Percentiles rank a stretch among this genome's conserved stretches.
Conservation (phyloP, 2,113 vertebrate species). For the Zeus faber region DNA sequence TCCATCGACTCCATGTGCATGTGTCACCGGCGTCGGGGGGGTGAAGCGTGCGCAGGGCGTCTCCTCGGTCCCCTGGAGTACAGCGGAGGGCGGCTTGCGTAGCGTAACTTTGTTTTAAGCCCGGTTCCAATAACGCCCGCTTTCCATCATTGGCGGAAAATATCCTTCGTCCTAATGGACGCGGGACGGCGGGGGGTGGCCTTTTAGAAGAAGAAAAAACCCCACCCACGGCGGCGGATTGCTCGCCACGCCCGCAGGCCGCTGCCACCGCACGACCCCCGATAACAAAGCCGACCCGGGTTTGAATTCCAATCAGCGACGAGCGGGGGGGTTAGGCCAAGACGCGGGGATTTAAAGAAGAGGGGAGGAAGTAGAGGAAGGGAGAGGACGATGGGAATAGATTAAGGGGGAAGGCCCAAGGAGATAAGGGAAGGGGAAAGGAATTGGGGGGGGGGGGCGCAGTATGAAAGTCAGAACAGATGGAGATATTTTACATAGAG, state of each 20-base stretch:
- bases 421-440: conserved; percentile 63
- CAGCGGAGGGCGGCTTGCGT: too few species aligned
- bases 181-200: too few species aligned
- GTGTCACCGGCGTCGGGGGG: not conserved
- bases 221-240: too few species aligned
- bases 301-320: conserved; percentile 67
- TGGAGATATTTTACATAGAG: conserved; percentile 73
- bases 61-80: not conserved
- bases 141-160: too few species aligned
- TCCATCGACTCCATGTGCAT: conserved; percentile 7
- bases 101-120: too few species aligned
- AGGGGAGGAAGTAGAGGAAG: conserved; percentile 39
- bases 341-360: conserved; percentile 48
- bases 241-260: too few species aligned
- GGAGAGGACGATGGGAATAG: conserved; percentile 37
- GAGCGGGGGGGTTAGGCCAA: too few species aligned
- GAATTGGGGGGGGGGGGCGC: conserved; percentile 56
- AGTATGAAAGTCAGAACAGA: conserved; percentile 58
- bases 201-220: too few species aligned
- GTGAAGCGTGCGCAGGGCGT: too few species aligned
- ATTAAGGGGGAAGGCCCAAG: conserved; percentile 62
- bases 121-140: too few species aligned
- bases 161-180: too few species aligned
- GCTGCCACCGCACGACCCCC: conserved; percentile 27
- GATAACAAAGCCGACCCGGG: conserved; percentile 46